These are phyloP conservation scores for Collichthys lucidus DNA, from an alignment of 2,113 vertebrate species.

Conservation along the genomic window DNA sequence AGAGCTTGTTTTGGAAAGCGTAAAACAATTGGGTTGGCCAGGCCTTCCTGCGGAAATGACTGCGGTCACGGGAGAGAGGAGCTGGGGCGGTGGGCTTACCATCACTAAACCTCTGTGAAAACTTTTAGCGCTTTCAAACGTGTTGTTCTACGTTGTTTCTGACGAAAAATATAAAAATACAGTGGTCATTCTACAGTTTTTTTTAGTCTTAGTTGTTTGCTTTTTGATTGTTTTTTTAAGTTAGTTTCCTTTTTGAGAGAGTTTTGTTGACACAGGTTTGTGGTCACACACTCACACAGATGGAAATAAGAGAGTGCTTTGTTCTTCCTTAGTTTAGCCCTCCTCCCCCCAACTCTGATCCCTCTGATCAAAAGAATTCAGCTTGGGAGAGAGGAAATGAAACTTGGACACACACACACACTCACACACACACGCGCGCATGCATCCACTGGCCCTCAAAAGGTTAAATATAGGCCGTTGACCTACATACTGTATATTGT, in stretches of 20 bases:
- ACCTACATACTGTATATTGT: constrained; percentile 53
- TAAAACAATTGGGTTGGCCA: constrained; percentile 63
- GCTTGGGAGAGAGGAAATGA: constrained; percentile 66
- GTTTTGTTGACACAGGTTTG: constrained; percentile 47
- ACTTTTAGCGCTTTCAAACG: neutral
- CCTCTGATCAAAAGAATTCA: constrained; percentile 72
- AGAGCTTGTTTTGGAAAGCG: constrained; percentile 70
- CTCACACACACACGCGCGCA: neutral
- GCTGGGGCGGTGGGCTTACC: constrained; percentile 30
- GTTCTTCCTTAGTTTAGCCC: constrained; percentile 53
- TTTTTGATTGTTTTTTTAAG: neutral
- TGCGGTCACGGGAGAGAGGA: constrained; percentile 63
- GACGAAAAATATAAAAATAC: neutral
- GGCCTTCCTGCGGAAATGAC: constrained; percentile 80
- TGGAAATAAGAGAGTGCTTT: constrained; percentile 65
- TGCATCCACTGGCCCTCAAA: constrained; percentile 4
- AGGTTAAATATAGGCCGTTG: constrained; percentile 67
- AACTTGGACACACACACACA: constrained; percentile 31
- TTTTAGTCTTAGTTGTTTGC: too few species aligned
- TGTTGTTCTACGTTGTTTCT: neutral
- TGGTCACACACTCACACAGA: constrained; percentile 33
- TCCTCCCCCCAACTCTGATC: constrained; percentile 41
- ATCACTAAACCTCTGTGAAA: constrained; percentile 17
- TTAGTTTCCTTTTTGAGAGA: neutral
- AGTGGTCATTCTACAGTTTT: neutral